Evolutionary conservation across 2,888 invertebrate species (phyloP), one percentile per base, ranked within the genome.

Genomic region (Trypoxylon attenuatum): DNA sequence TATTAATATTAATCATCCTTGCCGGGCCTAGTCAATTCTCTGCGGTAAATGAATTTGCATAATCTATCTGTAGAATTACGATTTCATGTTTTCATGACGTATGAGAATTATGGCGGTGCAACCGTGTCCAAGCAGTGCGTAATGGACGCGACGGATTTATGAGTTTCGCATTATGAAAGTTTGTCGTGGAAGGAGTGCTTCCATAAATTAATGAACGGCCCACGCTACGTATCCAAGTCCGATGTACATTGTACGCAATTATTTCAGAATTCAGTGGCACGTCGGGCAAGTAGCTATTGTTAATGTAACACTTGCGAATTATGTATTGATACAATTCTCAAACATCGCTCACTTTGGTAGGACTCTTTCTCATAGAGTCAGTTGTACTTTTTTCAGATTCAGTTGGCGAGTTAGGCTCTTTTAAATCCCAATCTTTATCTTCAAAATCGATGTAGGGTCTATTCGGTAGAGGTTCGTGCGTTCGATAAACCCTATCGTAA

Each of bases 401-500:
- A 18, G 73, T 69, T 8, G 76, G 76, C 18, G 80, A 78, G 16
- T 51, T 65, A 10, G 79, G 74, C 85, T 92, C 92, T 62, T 92
- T 92, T 53, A 94, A 87, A 84, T 94, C 94, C 92, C 93, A 94
- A 64, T 91, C 91, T 87, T 94, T 94, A 72, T 93, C 93, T 74
- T 94, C 94, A 88, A 95, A 95, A 64, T 94, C 94, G 76, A 92
- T 90, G 67, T 92, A 90, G 38, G 96, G 94, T 81, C 92, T 91
- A 72, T 91, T 90, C 0, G 91, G 89, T 72, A 96, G 87, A 51
- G 96, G 96, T 88, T 96, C 96, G 83, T 95, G 89, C 6, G 96
- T 96, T 73, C 92, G 90, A 86, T 96, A 96, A 51, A 92, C 92
- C 87, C 91, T 92, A 83, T 96, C 96, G 85, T 95, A 96, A 74